Conservation (phyloP, 1,140 invertebrate genomes). For the Doryteuthis pealeii region DNA sequence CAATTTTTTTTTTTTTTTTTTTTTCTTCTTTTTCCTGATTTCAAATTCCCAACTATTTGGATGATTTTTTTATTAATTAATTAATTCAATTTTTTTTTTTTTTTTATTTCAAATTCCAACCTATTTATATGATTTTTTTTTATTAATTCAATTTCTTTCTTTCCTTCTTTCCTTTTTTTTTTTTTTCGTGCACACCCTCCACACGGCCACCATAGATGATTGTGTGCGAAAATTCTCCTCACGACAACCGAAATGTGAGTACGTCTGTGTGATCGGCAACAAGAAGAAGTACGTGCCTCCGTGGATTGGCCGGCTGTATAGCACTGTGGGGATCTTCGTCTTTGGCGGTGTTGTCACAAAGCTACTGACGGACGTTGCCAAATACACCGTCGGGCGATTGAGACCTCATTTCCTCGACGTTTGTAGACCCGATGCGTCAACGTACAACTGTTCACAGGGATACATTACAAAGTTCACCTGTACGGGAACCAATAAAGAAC, state of each 20-base stretch:
- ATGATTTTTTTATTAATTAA: too few relatives aligned
- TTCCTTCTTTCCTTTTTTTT: too few relatives aligned
- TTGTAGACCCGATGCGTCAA: conserved; percentile 22
- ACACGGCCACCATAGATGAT: too few relatives aligned
- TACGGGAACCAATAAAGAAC: not conserved
- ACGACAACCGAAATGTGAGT: not conserved
- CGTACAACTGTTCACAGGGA: conserved; percentile 19
- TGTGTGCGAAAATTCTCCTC: too few relatives aligned
- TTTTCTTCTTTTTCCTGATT: too few relatives aligned
- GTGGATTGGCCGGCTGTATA: conserved; percentile 1
- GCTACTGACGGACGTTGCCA: conserved; percentile 23
- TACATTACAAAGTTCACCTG: conserved; percentile 19
- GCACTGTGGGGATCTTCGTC: conserved; percentile 17
- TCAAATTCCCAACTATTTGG: too few relatives aligned
- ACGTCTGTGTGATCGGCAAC: not conserved
- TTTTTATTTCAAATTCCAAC: not conserved
- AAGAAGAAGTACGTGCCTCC: not conserved
- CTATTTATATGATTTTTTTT: too few relatives aligned
- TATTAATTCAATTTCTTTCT: too few relatives aligned
- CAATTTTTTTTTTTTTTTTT: too few relatives aligned
- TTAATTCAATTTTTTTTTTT: too few relatives aligned
- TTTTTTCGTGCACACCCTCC: too few relatives aligned
- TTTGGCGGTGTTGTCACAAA: conserved; percentile 24
- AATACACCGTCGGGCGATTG: conserved; percentile 24
- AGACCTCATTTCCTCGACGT: conserved; percentile 26